Evolutionary conservation across 2,888 invertebrate species (phyloP).

Genomic region (Apoda limacodes): DNA sequence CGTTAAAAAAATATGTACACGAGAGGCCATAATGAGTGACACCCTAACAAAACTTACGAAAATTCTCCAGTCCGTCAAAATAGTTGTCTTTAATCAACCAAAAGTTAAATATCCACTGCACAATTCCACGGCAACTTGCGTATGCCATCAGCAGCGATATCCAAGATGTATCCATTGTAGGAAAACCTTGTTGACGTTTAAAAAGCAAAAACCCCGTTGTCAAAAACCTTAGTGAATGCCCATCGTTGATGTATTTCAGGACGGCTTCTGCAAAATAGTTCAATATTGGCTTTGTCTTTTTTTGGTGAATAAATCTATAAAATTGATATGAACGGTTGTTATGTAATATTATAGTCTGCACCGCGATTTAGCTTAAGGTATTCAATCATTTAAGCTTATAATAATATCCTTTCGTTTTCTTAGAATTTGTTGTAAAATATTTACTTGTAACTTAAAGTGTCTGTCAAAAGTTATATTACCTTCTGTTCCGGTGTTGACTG

Average conservation of each 20-base stretch:
- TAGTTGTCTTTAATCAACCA: constrained; percentile 55
- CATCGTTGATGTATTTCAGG: constrained; percentile 29
- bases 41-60: too few species aligned
- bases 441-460: too few species aligned
- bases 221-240: background rate
- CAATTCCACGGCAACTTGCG: constrained; percentile 39
- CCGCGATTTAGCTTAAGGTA: background rate
- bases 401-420: too few species aligned
- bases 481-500: constrained; percentile 31
- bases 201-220: too few species aligned
- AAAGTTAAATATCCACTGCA: constrained; percentile 51
- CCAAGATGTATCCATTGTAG: constrained; percentile 53
- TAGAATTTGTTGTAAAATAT: too few species aligned
- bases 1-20: too few species aligned
- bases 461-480: constrained; percentile 30
- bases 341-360: background rate
- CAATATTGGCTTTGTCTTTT: background rate
- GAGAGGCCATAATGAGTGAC: too few species aligned
- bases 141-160: constrained; percentile 44
- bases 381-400: too few species aligned
- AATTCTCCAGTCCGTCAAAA: constrained; percentile 29
- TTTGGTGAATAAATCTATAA: background rate
- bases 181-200: too few species aligned
- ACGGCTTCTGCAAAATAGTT: constrained; percentile 23
- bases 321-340: background rate